Conservation (phyloP, 2,113 vertebrate genomes). For the Toxotes chatareus region DNA sequence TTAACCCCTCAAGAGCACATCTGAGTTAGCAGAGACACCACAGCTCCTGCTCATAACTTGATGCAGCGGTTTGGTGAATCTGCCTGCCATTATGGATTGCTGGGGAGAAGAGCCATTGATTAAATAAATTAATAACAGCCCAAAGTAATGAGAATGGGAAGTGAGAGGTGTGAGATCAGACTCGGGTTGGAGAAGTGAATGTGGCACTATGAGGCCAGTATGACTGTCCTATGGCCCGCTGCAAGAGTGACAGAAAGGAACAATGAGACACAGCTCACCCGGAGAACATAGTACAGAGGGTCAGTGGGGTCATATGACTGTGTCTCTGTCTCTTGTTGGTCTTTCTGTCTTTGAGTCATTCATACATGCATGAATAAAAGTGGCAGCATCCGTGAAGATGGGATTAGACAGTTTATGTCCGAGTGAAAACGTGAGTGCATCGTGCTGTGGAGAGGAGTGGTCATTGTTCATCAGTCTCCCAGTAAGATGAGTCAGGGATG, state of each 20-base stretch:
- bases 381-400: slow-evolving; percentile 22
- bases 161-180: slow-evolving; percentile 74
- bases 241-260: slow-evolving; percentile 56
- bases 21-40: background rate
- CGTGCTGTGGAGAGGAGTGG: slow-evolving; percentile 6
- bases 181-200: slow-evolving; percentile 38
- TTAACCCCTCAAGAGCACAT: slow-evolving; percentile 19
- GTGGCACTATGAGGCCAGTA: slow-evolving; percentile 74
- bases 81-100: slow-evolving; percentile 51
- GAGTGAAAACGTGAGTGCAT: slow-evolving; percentile 7
- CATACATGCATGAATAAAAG: slow-evolving; percentile 12
- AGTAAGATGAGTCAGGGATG: slow-evolving; percentile 7
- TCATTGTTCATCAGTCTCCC: slow-evolving; percentile 23
- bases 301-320: slow-evolving; percentile 59
- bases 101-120: slow-evolving; percentile 49
- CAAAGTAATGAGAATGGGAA: slow-evolving; percentile 62
- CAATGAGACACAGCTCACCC: slow-evolving; percentile 60
- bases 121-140: slow-evolving; percentile 74
- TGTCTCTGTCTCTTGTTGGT: slow-evolving; percentile 23
- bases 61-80: slow-evolving; percentile 36
- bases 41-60: slow-evolving; percentile 14
- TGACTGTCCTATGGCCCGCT: slow-evolving; percentile 35
- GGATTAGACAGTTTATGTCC: slow-evolving; percentile 17
- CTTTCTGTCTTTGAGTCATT: slow-evolving; percentile 31
- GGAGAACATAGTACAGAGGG: slow-evolving; percentile 42